A percentile compares a stretch with the other conserved stretches of the same genome.
Evolutionary conservation across 2,888 invertebrate genomes (phyloP).

Genomic region (Halictus ligatus): DNA sequence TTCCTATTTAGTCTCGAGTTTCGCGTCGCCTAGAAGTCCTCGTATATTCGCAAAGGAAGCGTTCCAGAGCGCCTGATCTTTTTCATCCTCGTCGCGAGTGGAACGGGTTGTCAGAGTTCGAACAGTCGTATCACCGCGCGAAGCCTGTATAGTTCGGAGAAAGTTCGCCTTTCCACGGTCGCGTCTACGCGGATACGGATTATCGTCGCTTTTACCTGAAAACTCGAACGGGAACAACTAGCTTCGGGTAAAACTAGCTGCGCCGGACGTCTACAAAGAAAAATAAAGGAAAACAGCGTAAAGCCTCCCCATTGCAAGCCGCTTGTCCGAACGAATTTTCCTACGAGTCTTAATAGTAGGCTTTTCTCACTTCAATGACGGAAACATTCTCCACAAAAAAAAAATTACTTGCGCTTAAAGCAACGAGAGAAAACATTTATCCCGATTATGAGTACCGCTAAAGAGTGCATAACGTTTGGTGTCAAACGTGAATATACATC

Average conservation of each 20-base stretch:
- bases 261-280: neutral
- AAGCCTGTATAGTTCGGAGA: slow-evolving; percentile 7
- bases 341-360: neutral
- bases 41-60: slow-evolving; percentile 9
- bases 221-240: slow-evolving; percentile 24
- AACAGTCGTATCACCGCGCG: slow-evolving; percentile 3
- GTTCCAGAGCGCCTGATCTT: neutral
- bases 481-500: neutral
- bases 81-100: neutral
- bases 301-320: neutral
- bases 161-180: slow-evolving; percentile 28
- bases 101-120: slow-evolving; percentile 12
- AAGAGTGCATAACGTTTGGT: neutral
- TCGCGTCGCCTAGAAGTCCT: neutral
- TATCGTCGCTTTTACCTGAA: slow-evolving; percentile 25
- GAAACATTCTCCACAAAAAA: neutral
- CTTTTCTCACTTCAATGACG: neutral
- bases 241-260: slow-evolving; percentile 22
- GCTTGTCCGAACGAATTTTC: neutral
- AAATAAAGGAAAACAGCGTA: neutral
- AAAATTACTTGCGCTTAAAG: neutral
- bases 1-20: neutral
- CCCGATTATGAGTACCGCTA: neutral
- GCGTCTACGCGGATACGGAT: neutral
- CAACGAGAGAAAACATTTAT: neutral